phyloP scores from a whole-genome alignment of 2,113 vertebrate species.

The Dasypus novemcinctus region DNA sequence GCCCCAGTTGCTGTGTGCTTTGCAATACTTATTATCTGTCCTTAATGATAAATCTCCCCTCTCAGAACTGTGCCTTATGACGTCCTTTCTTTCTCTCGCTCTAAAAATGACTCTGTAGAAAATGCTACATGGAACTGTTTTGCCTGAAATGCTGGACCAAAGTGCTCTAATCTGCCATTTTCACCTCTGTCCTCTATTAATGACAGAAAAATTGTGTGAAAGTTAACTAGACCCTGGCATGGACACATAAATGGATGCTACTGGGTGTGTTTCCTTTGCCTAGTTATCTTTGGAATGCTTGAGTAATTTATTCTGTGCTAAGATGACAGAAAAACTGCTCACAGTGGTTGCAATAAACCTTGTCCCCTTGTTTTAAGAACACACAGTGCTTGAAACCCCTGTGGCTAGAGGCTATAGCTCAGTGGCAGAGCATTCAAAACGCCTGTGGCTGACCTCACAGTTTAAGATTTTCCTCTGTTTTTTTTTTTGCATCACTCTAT shows the following conservation, averaged over 20 bases:
- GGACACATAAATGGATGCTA: not conserved
- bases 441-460: not conserved
- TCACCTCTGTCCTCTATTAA: not conserved
- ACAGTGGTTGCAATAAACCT: not conserved
- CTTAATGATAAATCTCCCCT: not conserved
- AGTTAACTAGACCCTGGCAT: not conserved
- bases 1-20: not conserved
- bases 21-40: not conserved
- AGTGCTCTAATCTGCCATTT: not conserved
- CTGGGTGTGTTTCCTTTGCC: not conserved
- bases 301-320: conserved; percentile 1
- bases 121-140: not conserved
- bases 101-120: not conserved
- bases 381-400: not conserved
- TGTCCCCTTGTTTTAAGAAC: not conserved
- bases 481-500: not conserved
- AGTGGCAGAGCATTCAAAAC: not conserved
- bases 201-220: not conserved
- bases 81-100: not conserved
- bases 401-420: too few species aligned
- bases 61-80: not conserved
- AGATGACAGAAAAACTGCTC: not conserved
- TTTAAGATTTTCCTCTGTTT: not conserved
- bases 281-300: not conserved
- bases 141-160: not conserved